Evolutionary conservation across 35 echinoderm and acorn worm genomes (phyloP).

Genomic region (Acanthaster planci): DNA sequence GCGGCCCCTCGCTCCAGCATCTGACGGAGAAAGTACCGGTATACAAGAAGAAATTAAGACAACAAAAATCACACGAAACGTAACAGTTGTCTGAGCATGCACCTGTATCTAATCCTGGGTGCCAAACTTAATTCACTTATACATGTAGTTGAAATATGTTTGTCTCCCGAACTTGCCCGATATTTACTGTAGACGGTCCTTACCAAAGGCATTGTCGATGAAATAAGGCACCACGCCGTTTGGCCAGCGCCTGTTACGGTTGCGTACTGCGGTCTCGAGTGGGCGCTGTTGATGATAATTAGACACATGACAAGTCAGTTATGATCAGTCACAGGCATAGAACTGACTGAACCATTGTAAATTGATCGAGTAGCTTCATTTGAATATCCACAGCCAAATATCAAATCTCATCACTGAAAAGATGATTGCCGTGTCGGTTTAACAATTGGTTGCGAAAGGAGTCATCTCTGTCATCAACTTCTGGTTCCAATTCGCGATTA

Average conservation of each 20-base stretch:
- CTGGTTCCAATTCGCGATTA: no score
- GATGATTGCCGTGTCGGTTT: no score
- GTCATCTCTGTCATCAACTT: no score
- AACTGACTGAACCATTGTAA: not conserved
- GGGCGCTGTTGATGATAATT: not conserved
- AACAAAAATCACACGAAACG: no score
- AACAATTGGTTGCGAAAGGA: no score
- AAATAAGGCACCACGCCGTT: constrained; percentile 78
- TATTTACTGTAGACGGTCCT: not conserved
- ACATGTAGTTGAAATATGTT: no score
- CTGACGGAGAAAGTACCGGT: constrained; percentile 16
- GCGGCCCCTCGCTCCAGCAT: constrained; percentile 50
- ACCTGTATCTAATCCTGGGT: no score
- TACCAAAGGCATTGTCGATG: constrained; percentile 73
- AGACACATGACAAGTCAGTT: not conserved
- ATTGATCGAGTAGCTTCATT: not conserved
- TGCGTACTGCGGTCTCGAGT: constrained; percentile 46
- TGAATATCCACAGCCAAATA: not conserved
- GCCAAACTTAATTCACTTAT: no score
- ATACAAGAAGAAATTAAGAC: not conserved
- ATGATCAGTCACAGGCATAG: not conserved
- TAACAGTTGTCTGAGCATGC: no score
- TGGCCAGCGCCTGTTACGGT: constrained; percentile 65
- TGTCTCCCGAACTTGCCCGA: no score
- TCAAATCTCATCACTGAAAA: no score